Base-by-base conservation (phyloP, 2,113 vertebrate genomes). In the Marcusenius ussheri region DNA sequence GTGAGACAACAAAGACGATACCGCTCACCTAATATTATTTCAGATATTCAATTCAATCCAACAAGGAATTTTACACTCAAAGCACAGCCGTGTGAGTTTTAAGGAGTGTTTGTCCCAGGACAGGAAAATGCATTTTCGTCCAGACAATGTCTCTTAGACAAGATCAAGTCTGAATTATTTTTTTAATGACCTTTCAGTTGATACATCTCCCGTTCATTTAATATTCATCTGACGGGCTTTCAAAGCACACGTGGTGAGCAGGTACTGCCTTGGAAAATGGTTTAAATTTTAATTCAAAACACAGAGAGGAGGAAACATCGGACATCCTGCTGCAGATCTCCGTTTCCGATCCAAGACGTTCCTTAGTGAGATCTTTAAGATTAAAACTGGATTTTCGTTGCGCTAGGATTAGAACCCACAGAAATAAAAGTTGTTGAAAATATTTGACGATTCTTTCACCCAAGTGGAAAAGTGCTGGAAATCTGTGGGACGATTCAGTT, bases 141-240 rank as follows among this genome's bases (percentile, higher is more conserved):
- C n/a, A 87, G 50, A 10, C 13, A 31, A n/a, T 19, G 7, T 86
- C 47, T 86, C 83, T 50, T 86, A 27, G 83, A 86, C 45, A 46
- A 6, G 49, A 86, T 86, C 83, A 86, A 50, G 83, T 86, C 83
- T n/a, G 24, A 86, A 86, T 86, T 47, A 86, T 50, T 86, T 62
- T 86, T 49, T 50, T 49, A 86, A 15, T 86, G 24, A 86, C 46
- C 46, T 86, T 47, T 50, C 83, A 27, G 45, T 86, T 42, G 31
- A 80, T 39, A 80, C 45, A 86, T 85, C 45, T 47, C 47, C 47
- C 2, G 47, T 24, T 50, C 83, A 50, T 50, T 86, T 50, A 50
- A 31, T 47, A 86, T 86, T 50, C 47, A 50, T 27, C 45, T 27
- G 47, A 86, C n/a, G 24, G 45, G 45, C 83, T 86, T 70, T 50